Conservation (phyloP, 2,888 invertebrate genomes). For the Chironomus tentans region DNA sequence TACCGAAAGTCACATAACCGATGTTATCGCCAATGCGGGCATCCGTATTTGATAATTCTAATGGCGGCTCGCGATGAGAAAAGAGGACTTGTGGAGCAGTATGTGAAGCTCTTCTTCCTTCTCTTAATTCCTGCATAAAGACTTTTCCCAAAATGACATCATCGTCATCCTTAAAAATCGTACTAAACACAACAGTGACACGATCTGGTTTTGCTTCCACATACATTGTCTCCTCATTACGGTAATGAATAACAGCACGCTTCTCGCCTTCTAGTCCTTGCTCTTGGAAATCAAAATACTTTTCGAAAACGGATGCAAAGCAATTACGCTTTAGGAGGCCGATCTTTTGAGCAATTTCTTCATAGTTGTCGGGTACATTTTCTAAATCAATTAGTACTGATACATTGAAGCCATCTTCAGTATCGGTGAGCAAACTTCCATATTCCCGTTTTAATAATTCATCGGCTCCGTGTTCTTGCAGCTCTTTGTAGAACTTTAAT, state of each 20-base stretch:
- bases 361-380: constrained; percentile 84
- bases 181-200: constrained; percentile 98
- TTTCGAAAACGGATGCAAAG: constrained; percentile 98
- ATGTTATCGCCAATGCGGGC: constrained; percentile 94
- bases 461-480: constrained; percentile 97
- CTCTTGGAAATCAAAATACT: constrained; percentile 97
- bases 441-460: constrained; percentile 90
- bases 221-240: constrained; percentile 99
- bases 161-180: constrained; percentile 96
- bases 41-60: constrained; percentile 88
- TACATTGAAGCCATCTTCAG: constrained; percentile 92
- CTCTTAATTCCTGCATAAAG: constrained; percentile 98
- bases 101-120: constrained; percentile 91
- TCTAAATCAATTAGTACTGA: constrained; percentile 89
- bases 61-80: constrained; percentile 92
- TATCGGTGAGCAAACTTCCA: constrained; percentile 67
- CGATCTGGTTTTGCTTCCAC: constrained; percentile 97
- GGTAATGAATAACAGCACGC: constrained; percentile 94
- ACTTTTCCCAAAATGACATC: constrained; percentile 98
- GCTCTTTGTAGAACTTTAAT: constrained; percentile 95
- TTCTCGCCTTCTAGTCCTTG: constrained; percentile 83
- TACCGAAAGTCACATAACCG: constrained; percentile 98
- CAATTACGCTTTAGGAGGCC: constrained; percentile 95
- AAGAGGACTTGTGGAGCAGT: constrained; percentile 87
- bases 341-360: constrained; percentile 79